Evolutionary conservation across 1,140 invertebrate species (phyloP).

Genomic region (Tetraneura akinire): DNA sequence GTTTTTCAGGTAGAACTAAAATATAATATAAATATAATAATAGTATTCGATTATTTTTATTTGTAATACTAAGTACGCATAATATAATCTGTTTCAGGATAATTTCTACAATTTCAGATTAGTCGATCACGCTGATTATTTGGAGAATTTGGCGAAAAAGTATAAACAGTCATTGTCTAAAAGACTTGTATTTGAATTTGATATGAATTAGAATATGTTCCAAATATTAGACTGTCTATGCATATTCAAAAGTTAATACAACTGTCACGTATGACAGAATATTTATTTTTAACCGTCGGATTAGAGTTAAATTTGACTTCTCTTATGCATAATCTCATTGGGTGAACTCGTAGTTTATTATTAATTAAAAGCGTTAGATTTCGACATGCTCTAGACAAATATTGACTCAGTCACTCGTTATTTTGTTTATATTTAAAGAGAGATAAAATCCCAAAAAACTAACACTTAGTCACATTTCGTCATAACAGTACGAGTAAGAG

Average conservation of each 20-base stretch:
- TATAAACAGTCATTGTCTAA: neutral
- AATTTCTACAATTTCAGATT: constrained; percentile 5
- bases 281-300: too few relatives aligned
- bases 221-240: neutral
- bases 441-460: too few relatives aligned
- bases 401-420: neutral
- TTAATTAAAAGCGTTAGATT: too few relatives aligned
- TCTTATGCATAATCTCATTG: neutral
- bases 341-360: neutral
- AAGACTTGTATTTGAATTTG: constrained; percentile 5
- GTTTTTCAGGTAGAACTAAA: constrained; percentile 3
- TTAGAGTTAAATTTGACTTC: too few relatives aligned
- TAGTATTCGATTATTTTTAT: neutral
- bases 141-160: constrained; percentile 17
- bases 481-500: too few relatives aligned
- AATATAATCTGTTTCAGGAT: too few relatives aligned
- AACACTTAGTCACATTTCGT: too few relatives aligned
- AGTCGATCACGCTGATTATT: constrained; percentile 9
- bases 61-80: neutral
- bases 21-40: too few relatives aligned
- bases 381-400: neutral
- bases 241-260: too few relatives aligned
- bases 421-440: too few relatives aligned
- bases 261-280: too few relatives aligned
- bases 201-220: neutral